Base-by-base conservation (phyloP, 2,888 invertebrate species). In the Merodon equestris region DNA sequence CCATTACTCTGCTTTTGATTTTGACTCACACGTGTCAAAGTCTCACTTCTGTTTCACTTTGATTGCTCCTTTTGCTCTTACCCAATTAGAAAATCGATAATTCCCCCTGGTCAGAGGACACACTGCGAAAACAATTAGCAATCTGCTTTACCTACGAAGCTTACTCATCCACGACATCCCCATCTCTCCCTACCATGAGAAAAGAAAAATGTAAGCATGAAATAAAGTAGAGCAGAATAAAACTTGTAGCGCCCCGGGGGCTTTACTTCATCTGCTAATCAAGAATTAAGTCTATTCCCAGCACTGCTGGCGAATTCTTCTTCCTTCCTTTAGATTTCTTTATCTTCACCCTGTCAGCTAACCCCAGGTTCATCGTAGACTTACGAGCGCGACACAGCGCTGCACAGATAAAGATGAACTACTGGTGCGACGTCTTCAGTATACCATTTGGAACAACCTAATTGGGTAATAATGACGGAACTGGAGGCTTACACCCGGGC, bases 391-490 rank as follows among this genome's bases (percentile, higher is more conserved):
- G 48, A 14, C 12, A 10, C n/a, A 36, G 50, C 18, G 44, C 50
- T 15, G 18, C 38, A 10, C 9, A 40, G 40, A 40, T 9, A 14
- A 40, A 53, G 18, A 36, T 63, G 63, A 63, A 36, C 70, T 50
- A 56, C 57, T 50, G n/a, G 18, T 7, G 13, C 48, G 40, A 13
- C 40, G 40, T 9, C 50, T 57, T 40, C 56, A 58, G 60, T 36
- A 12, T 60, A 58, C 70, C 70, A 64, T 70, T 61, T 72, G 66
- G 50, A 60, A 77, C 76, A 10, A 27, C 72, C 72, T 77, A 72
- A 77, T 77, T 77, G 76, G 76, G 76, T 72, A 77, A 72, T 77
- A 72, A 77, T 77, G 72, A 67, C 72, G 66, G 66, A 66, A 50
- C 60, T 45, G 44, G 36, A n/a, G 10, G 13, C 38, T 19, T 60